A percentile compares a stretch with the other conserved stretches of the same genome.
These are phyloP conservation scores for Porphyrio hochstetteri DNA, from an alignment of 2,113 vertebrate genomes.

Conservation along the genomic window DNA sequence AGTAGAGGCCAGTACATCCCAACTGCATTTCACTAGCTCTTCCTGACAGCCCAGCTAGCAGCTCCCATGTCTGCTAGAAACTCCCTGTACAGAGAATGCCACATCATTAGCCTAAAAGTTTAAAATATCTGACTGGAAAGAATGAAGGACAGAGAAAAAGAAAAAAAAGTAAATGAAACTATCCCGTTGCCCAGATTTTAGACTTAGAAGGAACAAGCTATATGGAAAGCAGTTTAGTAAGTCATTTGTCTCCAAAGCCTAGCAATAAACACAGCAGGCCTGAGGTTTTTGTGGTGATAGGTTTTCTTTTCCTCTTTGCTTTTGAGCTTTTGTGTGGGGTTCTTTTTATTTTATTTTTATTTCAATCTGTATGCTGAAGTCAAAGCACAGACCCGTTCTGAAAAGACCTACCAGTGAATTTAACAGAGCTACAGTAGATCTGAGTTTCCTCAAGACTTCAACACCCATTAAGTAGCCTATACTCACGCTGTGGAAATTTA, in stretches of 20 bases:
- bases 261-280: not conserved
- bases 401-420: not conserved
- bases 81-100: not conserved
- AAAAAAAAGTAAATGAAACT: not conserved
- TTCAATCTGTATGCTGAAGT: not conserved
- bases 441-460: not conserved
- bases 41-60: not conserved
- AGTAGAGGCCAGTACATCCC: not conserved
- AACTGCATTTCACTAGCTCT: not conserved
- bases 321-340: not conserved
- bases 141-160: not conserved
- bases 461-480: not conserved
- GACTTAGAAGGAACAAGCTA: not conserved
- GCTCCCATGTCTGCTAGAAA: not conserved
- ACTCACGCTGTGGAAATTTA: slow-evolving; percentile 91
- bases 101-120: not conserved
- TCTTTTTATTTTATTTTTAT: not conserved
- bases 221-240: not conserved
- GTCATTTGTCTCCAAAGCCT: not conserved
- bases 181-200: not conserved
- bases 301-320: not conserved
- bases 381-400: not conserved
- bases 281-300: not conserved
- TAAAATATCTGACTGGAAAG: not conserved
- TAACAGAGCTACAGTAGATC: not conserved